Evolutionary conservation across 2,797 vertebrate genomes (phyloP).

Genomic region (Babyrousa celebensis): DNA sequence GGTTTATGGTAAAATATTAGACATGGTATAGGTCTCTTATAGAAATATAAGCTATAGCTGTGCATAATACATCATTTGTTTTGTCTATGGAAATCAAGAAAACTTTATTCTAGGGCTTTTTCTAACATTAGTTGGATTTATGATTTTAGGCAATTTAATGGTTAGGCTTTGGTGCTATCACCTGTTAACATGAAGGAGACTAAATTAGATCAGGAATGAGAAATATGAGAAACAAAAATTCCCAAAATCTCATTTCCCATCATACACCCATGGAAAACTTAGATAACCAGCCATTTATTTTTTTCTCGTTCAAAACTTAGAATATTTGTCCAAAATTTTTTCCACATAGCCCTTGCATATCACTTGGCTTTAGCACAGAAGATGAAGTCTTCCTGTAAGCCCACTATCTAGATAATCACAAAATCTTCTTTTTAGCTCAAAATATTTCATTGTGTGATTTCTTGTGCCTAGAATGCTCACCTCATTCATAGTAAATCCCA

Average conservation of each 20-base stretch:
- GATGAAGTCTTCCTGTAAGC: not conserved
- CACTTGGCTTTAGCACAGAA: not conserved
- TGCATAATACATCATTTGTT: not conserved
- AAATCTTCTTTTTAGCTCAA: not conserved
- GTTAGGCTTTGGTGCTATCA: not conserved
- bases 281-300: not conserved
- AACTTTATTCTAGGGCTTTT: not conserved
- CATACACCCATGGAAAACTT: not conserved
- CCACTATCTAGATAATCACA: not conserved
- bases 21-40: not conserved
- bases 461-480: not conserved
- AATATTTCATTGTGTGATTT: not conserved
- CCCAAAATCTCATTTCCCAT: fast-evolving
- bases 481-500: not conserved
- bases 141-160: not conserved
- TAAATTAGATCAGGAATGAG: not conserved
- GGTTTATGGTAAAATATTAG: not conserved
- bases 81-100: not conserved
- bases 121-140: not conserved
- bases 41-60: not conserved
- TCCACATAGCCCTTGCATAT: not conserved
- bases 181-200: not conserved
- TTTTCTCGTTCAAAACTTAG: not conserved
- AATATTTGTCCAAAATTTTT: not conserved
- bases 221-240: not conserved